These are phyloP conservation scores for Melanophora roralis DNA, from an alignment of 2,888 invertebrate genomes.

Conservation along the genomic window DNA sequence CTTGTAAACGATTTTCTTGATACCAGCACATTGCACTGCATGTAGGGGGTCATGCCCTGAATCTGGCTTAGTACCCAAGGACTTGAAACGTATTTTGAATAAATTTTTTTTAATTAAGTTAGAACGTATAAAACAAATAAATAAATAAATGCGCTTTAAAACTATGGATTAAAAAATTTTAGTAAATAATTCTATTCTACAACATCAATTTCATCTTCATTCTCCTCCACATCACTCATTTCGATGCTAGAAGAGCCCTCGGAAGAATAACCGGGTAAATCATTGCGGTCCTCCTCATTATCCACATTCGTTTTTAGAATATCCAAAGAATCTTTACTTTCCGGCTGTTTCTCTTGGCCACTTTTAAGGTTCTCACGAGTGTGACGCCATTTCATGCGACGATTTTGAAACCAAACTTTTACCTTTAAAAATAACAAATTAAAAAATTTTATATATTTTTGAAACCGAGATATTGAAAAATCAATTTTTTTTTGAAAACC, in stretches of 20 bases:
- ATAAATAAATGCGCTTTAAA: constrained; percentile 28
- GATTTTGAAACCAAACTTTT: constrained; percentile 95
- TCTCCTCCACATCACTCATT: constrained; percentile 70
- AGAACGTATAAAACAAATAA: constrained; percentile 12
- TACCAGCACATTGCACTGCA: too few relatives aligned
- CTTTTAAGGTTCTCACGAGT: constrained; percentile 81
- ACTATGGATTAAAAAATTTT: background rate
- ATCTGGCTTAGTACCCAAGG: too few relatives aligned
- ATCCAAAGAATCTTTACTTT: background rate
- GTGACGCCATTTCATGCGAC: constrained; percentile 93
- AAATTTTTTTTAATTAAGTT: constrained; percentile 1
- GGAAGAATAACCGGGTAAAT: constrained; percentile 66
- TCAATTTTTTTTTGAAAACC: too few relatives aligned
- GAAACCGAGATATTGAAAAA: too few relatives aligned
- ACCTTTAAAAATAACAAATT: constrained; percentile 80
- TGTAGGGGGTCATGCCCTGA: too few relatives aligned
- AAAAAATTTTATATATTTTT: constrained; percentile 1
- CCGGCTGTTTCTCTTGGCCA: constrained; percentile 73
- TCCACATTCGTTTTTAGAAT: constrained; percentile 27
- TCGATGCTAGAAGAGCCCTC: constrained; percentile 71
- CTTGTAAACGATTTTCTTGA: too few relatives aligned
- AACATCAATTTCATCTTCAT: constrained; percentile 74
- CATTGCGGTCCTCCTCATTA: constrained; percentile 8
- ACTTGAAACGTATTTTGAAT: too few relatives aligned
- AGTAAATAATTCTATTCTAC: constrained; percentile 64